phyloP scores from a whole-genome alignment of 2,888 invertebrate genomes.

The Drosophila seclusa region DNA sequence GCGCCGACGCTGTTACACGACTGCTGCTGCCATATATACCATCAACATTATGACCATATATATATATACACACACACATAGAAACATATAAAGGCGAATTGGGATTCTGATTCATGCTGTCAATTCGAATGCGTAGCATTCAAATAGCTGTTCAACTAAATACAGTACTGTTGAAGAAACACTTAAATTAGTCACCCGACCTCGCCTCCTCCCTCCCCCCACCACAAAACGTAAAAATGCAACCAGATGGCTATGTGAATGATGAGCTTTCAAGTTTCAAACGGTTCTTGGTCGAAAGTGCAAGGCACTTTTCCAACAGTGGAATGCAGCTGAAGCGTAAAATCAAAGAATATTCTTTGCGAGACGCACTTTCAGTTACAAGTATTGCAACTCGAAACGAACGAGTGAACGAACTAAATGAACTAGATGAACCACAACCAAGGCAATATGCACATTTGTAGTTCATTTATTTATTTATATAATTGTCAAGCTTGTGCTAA shows the following conservation, averaged over 20 bases:
- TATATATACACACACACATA: neutral
- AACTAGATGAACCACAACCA: neutral
- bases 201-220: neutral
- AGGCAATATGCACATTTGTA: neutral
- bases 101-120: conserved; percentile 26
- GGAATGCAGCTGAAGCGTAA: neutral
- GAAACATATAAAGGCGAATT: conserved; percentile 29
- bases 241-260: neutral
- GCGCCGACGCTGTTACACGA: conserved; percentile 48
- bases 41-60: conserved; percentile 55
- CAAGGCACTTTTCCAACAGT: neutral
- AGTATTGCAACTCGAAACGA: no score
- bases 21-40: conserved; percentile 43
- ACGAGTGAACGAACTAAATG: neutral
- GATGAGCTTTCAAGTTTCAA: conserved; percentile 54
- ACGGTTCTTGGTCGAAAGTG: conserved; percentile 40
- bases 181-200: conserved; percentile 36
- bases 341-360: neutral
- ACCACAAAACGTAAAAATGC: conserved; percentile 40
- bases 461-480: neutral
- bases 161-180: conserved; percentile 11
- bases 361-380: neutral
- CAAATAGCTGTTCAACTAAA: conserved; percentile 57
- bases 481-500: neutral
- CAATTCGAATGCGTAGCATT: conserved; percentile 47